A percentile compares a stretch with the other conserved stretches of the same genome.
Conservation (phyloP, 2,797 vertebrate species). For the Parotocinclus haroldoi region DNA sequence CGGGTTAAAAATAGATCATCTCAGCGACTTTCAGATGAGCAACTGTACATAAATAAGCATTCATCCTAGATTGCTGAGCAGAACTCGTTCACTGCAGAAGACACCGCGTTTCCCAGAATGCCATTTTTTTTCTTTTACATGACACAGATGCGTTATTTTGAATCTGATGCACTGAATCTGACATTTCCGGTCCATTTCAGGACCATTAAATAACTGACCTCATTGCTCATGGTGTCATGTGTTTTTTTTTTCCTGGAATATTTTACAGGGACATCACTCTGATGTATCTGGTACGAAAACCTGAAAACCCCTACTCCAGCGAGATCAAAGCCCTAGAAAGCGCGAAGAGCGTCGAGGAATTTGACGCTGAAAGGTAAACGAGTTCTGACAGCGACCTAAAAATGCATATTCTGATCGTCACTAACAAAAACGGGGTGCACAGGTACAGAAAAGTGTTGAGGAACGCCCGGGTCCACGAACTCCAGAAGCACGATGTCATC, state of each 20-base stretch:
- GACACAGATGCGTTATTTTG: no score
- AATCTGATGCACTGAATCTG: no score
- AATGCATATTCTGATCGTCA: neutral
- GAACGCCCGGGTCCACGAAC: slow-evolving; percentile 60
- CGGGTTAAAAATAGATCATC: no score
- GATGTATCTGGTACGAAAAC: slow-evolving; percentile 77
- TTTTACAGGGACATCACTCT: slow-evolving; percentile 76
- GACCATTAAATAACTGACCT: no score
- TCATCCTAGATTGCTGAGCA: no score
- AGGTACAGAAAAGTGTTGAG: slow-evolving; percentile 69
- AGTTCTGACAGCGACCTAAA: neutral
- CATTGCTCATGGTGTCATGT: no score
- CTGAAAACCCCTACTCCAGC: slow-evolving; percentile 46
- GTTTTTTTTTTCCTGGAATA: neutral
- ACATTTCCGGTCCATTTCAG: no score
- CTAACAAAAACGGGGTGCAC: neutral
- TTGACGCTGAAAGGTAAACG: slow-evolving; percentile 62
- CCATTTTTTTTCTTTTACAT: no score
- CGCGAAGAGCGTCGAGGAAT: slow-evolving; percentile 38
- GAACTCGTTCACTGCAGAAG: no score
- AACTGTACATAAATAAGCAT: no score
- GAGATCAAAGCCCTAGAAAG: slow-evolving; percentile 63
- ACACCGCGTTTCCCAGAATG: no score
- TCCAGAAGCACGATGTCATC: slow-evolving; percentile 71
- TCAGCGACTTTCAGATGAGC: no score